Percentiles rank a stretch among this genome's conserved stretches.
phyloP scores from a whole-genome alignment of 2,113 vertebrate species.

The Salvator merianae region DNA sequence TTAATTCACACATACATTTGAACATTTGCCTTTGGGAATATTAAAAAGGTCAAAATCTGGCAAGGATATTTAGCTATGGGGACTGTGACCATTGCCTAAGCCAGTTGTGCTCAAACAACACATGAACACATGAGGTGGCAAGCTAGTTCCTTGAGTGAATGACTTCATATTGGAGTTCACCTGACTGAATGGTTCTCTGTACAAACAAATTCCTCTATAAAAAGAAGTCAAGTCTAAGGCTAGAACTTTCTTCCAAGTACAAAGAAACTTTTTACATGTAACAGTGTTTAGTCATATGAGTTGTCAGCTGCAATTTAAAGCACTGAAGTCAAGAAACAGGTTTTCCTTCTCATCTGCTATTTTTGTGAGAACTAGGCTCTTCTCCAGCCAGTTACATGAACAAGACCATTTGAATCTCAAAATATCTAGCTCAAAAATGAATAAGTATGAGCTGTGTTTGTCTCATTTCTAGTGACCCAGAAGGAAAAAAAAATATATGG shows the following conservation, averaged over 20 bases:
- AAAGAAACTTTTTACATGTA: background rate
- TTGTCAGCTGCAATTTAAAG: background rate
- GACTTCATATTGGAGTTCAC: background rate
- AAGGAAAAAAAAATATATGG: background rate
- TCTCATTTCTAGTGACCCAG: background rate
- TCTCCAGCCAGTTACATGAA: background rate
- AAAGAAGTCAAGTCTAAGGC: background rate
- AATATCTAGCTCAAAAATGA: background rate
- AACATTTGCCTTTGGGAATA: background rate
- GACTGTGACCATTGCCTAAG: background rate
- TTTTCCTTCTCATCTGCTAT: background rate
- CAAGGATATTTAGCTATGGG: background rate
- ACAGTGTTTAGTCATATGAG: background rate
- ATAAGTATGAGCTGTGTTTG: background rate
- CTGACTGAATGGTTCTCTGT: background rate
- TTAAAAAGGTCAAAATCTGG: background rate
- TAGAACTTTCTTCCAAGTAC: background rate
- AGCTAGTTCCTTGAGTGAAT: background rate
- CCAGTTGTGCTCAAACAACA: background rate
- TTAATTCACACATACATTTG: background rate
- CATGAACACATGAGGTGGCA: background rate
- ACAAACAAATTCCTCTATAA: background rate
- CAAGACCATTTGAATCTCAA: background rate
- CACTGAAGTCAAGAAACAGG: background rate
- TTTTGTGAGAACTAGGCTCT: background rate